phyloP scores from a whole-genome alignment of 2,888 invertebrate genomes.

The Hetaerina titia region DNA sequence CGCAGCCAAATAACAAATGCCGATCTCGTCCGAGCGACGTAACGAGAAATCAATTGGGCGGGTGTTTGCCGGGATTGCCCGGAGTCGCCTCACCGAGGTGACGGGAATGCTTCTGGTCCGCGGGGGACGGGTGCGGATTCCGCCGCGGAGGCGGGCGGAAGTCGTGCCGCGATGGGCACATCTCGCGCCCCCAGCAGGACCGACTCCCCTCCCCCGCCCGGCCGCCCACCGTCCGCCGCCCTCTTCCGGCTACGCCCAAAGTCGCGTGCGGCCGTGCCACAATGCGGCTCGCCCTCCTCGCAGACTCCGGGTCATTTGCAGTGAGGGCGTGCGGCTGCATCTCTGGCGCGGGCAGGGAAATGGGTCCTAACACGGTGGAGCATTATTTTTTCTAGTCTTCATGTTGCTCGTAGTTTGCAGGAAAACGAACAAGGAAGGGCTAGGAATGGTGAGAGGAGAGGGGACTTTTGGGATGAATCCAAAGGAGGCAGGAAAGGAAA shows the following conservation, averaged over 20 bases:
- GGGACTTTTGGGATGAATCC: no score
- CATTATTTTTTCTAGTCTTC: no score
- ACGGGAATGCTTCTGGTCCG: neutral
- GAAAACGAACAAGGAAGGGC: no score
- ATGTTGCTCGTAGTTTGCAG: no score
- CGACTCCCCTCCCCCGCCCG: no score
- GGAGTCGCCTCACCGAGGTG: neutral
- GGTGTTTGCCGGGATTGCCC: neutral
- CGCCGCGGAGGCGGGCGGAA: neutral
- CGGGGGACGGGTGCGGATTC: neutral
- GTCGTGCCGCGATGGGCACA: neutral
- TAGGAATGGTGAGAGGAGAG: no score
- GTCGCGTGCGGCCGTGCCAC: neutral
- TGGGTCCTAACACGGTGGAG: no score
- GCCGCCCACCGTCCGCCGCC: neutral
- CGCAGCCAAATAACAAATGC: neutral
- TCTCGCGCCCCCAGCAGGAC: no score
- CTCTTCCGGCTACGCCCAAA: slow-evolving; percentile 31
- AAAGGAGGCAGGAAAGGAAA: no score
- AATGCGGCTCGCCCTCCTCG: neutral
- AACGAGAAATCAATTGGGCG: slow-evolving; percentile 21
- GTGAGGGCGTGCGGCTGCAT: neutral
- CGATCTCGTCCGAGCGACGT: neutral
- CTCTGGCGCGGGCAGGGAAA: no score
- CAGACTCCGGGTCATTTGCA: neutral